These are phyloP conservation scores for Octodonta nipae DNA, from an alignment of 2,888 invertebrate species.

Conservation along the genomic window DNA sequence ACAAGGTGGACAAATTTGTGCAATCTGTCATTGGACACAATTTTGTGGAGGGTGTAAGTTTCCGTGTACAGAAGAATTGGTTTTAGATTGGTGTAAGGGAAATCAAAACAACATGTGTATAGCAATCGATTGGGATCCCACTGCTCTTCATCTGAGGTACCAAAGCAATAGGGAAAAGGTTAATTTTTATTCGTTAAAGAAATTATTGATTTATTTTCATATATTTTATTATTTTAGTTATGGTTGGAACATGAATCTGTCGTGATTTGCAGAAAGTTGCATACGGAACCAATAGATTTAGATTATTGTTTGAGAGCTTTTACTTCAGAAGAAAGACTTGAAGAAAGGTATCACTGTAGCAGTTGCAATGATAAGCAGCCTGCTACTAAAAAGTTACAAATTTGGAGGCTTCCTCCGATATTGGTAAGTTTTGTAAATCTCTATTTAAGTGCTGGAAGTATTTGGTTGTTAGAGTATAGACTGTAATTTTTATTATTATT, in stretches of 20 bases:
- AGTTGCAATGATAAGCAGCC: conserved; percentile 71
- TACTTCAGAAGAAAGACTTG: conserved; percentile 73
- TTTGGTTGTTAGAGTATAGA: too few species aligned
- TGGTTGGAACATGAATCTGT: conserved; percentile 67
- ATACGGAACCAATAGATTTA: conserved; percentile 72
- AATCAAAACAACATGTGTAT: conserved; percentile 38
- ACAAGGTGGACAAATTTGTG: conserved; percentile 58
- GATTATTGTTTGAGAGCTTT: conserved; percentile 77
- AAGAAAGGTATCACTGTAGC: conserved; percentile 75
- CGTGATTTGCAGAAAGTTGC: conserved; percentile 50
- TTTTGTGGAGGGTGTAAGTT: conserved; percentile 79
- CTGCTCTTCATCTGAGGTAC: conserved; percentile 75
- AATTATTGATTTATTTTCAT: conserved; percentile 1
- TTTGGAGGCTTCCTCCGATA: conserved; percentile 82
- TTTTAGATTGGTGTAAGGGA: conserved; percentile 32
- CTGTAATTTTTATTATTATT: too few species aligned
- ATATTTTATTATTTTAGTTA: conserved; percentile 38
- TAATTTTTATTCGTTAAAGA: conserved; percentile 8
- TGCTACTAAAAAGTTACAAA: conserved; percentile 80
- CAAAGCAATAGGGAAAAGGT: conserved; percentile 33
- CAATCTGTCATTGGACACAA: conserved; percentile 64
- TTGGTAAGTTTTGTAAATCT: conserved; percentile 48
- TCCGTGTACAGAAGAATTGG: conserved; percentile 48
- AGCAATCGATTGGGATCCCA: conserved; percentile 91
- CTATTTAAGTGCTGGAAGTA: too few species aligned